Base-by-base conservation (phyloP, 2,888 invertebrate species). In the Heliconius sara region DNA sequence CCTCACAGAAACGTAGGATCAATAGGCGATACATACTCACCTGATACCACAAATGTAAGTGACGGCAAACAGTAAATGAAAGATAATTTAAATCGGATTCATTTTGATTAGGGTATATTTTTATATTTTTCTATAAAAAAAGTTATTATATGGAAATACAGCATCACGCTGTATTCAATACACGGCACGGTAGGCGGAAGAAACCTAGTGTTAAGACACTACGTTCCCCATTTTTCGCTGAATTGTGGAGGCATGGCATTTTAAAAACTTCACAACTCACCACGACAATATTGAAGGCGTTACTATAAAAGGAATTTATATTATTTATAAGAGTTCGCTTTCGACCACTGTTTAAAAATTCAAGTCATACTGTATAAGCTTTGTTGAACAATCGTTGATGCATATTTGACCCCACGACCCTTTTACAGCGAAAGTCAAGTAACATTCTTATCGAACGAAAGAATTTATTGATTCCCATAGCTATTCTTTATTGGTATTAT, bases 391-490 rank as follows among this genome's bases (percentile, higher is more conserved):
- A 75, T 52, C 67, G 68, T 65, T 60, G 30, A 75, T 72, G 76
- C 63, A 76, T 78, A 81, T 74, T 65, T 78, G 81, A 81, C 81
- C 81, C 78, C 78, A 60, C 81, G 85, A 87, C 86, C 86, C 84
- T 87, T 81, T 85, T 85, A 77, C 80, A 88, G 88, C 86, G 89
- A 88, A 88, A 89, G 88, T 87, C 81, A 79, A 77, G 77, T 79
- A 82, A 82, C 84, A 83, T 83, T 85, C 81, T 79, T 80, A 84
- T 83, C 80, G 78, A 83, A 82, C 77, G 77, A 79, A 81, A 82
- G 68, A 80, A 78, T 83, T 84, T 82, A 77, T 81, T 77, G 80
- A 84, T 85, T 84, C 82, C 79, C 82, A 82, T 78, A 76, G 79
- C 79, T 66, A 83, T 84, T 80, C 78, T 79, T 80, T 74, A 79